Base-by-base conservation (phyloP, 2,888 invertebrate species). In the Branchellion lobata region DNA sequence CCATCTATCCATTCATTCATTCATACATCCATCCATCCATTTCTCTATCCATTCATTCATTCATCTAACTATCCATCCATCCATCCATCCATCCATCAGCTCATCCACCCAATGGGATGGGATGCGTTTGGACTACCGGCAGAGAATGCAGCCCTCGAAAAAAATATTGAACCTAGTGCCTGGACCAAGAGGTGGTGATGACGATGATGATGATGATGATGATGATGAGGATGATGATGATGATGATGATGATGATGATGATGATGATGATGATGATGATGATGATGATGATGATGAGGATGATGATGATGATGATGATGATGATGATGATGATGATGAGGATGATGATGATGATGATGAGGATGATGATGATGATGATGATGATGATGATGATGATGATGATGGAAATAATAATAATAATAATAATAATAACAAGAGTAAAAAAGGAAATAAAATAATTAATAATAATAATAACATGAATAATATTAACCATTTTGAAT, bases 41-140 rank as follows among this genome's bases (percentile, higher is more conserved):
- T 14, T 8, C 14, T 40, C 40, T 8, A 8, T 8, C 5, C 14
- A 40, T 40, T 40, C 14, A 40, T 40, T 57, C 24, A 57, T 57
- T n/a, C 24, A 3, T n/a, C 11, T 57, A 8, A 24, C 5, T n/a
- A 18, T 24, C 21, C 61, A 18, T 57, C n/a, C 61, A 18, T 3
- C 61, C 21, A 24, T 24, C 21, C 61, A 57, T 57, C 3, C 61
- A 57, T 24, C 61, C 92, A 91, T 84, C 72, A 91, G 88, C 91
- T 92, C 0, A 90, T 98, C 81, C 97, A 98, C 88, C 99, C 99
- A 0, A 97, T 99, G 89, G 99, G 99, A 0, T 99, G 97, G 96
- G 99, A 99, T 90, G 94, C 97, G 0, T 99, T 99, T 90, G 99
- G 99, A 3, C 89, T 99, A 53, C 99, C 99, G 0, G 99, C 99